Conservation (phyloP, 2,113 vertebrate genomes). For the Probosciger aterrimus region DNA sequence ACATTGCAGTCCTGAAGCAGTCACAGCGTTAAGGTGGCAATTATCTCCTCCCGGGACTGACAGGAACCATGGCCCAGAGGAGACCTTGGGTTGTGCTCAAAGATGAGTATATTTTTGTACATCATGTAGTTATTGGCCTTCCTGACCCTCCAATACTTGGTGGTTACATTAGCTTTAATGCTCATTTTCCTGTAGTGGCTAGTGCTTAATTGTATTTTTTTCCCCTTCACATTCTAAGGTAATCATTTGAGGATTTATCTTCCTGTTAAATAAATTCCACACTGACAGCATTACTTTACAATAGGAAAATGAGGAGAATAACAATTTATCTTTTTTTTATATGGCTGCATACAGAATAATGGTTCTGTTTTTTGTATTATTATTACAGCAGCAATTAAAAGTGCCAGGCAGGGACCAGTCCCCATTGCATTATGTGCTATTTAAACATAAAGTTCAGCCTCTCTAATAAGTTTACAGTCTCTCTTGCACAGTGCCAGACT, state of each 20-base stretch:
- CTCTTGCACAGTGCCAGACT: constrained; percentile 14
- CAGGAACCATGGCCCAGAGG: not conserved
- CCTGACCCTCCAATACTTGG: not conserved
- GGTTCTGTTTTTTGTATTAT: constrained; percentile 40
- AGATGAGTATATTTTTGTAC: not conserved
- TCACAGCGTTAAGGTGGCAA: not conserved
- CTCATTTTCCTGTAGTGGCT: not conserved
- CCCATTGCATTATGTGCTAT: constrained; percentile 50
- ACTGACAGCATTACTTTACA: constrained; percentile 31
- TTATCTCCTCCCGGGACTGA: not conserved
- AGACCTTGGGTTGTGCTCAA: not conserved
- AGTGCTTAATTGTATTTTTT: not conserved
- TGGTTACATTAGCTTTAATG: not conserved
- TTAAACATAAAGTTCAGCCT: constrained; percentile 50
- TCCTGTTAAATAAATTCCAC: constrained; percentile 41
- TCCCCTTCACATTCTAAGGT: not conserved
- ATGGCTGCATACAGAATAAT: constrained; percentile 6
- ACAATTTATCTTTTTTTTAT: constrained; percentile 52
- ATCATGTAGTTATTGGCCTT: not conserved
- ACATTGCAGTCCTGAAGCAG: not conserved
- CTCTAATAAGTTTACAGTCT: constrained; percentile 52
- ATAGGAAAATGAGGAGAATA: constrained; percentile 36
- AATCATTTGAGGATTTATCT: constrained; percentile 17
- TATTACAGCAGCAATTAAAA: constrained; percentile 55
- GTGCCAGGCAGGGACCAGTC: constrained; percentile 51